phyloP scores from a whole-genome alignment of 2,797 vertebrate genomes.

The Brachyalestes nurse region DNA sequence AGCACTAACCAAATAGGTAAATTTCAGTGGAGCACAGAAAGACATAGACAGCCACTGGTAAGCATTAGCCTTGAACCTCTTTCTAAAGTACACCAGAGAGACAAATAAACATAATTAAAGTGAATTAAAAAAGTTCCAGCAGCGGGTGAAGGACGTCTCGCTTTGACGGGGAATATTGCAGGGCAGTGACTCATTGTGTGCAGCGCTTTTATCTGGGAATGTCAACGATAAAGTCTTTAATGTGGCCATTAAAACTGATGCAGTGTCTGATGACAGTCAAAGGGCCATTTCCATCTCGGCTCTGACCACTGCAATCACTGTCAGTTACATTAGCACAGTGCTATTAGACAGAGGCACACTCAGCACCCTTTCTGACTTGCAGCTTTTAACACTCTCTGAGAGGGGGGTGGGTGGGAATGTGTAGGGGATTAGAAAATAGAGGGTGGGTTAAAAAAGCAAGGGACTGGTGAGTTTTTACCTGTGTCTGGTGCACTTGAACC shows the following conservation, averaged over 20 bases:
- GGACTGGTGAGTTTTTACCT: conserved; percentile 76
- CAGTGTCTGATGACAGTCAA: conserved; percentile 59
- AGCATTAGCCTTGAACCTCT: conserved; percentile 14
- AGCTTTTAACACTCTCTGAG: conserved; percentile 41
- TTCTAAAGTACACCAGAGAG: background rate
- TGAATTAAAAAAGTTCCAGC: conserved; percentile 45
- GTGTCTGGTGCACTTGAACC: conserved; percentile 99
- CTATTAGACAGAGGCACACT: conserved; percentile 46
- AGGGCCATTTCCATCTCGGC: conserved; percentile 49
- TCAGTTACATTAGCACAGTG: conserved; percentile 55
- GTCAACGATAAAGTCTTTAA: conserved; percentile 63
- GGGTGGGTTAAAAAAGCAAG: background rate
- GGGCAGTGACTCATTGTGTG: conserved; percentile 46
- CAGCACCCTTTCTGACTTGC: conserved; percentile 23
- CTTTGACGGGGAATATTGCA: conserved; percentile 40
- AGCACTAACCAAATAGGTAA: conserved; percentile 12
- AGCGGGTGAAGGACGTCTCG: conserved; percentile 44
- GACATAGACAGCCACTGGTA: conserved; percentile 22
- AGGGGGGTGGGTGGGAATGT: background rate
- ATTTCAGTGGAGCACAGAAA: conserved; percentile 1
- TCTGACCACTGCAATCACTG: conserved; percentile 56
- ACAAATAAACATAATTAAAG: conserved; percentile 48
- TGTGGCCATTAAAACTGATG: conserved; percentile 63
- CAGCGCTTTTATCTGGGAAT: conserved; percentile 51
- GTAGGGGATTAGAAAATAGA: background rate